Evolutionary conservation across 2,888 invertebrate genomes (phyloP).

Genomic region (Thymelicus lineola): DNA sequence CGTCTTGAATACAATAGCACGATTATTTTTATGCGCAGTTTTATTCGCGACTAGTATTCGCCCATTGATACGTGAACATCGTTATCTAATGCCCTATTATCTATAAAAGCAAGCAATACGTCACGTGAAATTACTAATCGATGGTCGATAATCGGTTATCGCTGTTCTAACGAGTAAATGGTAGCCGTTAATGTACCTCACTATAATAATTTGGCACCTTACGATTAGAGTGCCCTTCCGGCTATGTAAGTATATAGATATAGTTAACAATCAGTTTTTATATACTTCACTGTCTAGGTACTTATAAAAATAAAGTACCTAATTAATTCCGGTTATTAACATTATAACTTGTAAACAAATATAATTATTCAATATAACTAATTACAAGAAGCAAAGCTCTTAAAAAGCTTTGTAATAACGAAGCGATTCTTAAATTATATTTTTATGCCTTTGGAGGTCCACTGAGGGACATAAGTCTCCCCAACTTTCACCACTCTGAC

Average conservation of each 20-base stretch:
- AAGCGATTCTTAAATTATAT: too few species aligned
- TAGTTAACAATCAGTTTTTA: neutral
- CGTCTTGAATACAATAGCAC: conserved; percentile 77
- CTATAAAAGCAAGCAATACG: conserved; percentile 19
- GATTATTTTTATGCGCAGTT: conserved; percentile 63
- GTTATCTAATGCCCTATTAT: conserved; percentile 20
- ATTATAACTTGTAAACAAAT: too few species aligned
- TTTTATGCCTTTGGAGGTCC: too few species aligned
- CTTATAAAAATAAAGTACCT: neutral
- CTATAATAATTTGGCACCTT: conserved; percentile 6
- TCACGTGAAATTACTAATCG: conserved; percentile 27
- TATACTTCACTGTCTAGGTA: neutral
- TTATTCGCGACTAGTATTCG: conserved; percentile 47
- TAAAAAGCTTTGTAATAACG: too few species aligned
- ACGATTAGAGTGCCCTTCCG: neutral
- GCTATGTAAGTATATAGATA: neutral
- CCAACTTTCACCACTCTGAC: too few species aligned
- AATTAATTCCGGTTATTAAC: too few species aligned
- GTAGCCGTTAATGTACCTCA: neutral
- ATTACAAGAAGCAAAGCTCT: too few species aligned
- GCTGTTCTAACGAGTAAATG: conserved; percentile 1
- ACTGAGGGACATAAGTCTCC: too few species aligned
- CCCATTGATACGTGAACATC: conserved; percentile 24
- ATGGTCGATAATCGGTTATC: conserved; percentile 27
- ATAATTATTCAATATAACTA: too few species aligned